Conservation (phyloP, 2,888 invertebrate genomes). For the Sepiola atlantica region DNA sequence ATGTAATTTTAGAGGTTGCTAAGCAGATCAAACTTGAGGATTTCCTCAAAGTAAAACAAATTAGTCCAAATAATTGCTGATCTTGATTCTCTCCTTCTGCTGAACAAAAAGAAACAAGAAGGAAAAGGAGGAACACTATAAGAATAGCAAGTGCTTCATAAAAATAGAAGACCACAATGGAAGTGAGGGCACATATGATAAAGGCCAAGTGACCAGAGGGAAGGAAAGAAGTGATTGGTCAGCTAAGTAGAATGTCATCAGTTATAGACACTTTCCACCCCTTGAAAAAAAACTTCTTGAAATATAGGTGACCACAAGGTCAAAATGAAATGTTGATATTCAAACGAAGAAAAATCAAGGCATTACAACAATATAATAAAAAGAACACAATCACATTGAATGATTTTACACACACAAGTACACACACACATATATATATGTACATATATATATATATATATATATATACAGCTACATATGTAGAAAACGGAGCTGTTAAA, state of each 20-base stretch:
- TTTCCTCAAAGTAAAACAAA: conserved; percentile 9
- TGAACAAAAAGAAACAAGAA: background rate
- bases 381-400: background rate
- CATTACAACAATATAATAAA: background rate
- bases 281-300: background rate
- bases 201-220: background rate
- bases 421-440: no score
- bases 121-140: background rate
- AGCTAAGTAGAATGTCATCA: background rate
- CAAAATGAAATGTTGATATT: background rate
- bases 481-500: no score
- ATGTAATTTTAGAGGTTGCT: background rate
- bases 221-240: background rate
- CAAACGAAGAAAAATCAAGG: background rate
- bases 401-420: no score
- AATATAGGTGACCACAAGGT: conserved; percentile 14
- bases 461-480: no score
- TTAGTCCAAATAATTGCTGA: conserved; percentile 13
- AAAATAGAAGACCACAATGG: conserved; percentile 32
- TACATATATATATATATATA: no score
- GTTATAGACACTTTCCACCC: background rate
- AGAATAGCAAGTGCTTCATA: conserved; percentile 1
- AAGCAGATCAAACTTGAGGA: conserved; percentile 32
- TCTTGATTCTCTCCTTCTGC: background rate
- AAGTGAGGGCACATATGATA: background rate